These are phyloP conservation scores for Ovis canadensis DNA, from an alignment of 2,113 vertebrate genomes.

Conservation along the genomic window DNA sequence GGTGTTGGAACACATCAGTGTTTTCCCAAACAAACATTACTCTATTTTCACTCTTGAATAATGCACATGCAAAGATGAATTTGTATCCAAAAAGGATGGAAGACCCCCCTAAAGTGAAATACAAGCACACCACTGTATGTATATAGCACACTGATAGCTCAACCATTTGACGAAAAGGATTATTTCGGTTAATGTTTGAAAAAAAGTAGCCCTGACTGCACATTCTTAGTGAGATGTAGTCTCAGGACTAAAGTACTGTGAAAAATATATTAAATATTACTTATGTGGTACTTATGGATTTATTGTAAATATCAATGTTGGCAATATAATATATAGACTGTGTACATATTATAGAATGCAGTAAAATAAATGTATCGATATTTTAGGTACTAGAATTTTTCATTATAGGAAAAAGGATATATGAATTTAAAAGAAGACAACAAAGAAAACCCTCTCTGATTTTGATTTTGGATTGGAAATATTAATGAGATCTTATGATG, in stretches of 20 bases:
- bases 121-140: not conserved
- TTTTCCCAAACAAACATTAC: not conserved
- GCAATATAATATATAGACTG: not conserved
- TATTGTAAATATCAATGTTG: not conserved
- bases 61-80: not conserved
- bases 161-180: not conserved
- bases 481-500: not conserved
- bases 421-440: not conserved
- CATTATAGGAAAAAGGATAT: not conserved
- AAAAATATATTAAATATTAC: not conserved
- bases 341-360: not conserved
- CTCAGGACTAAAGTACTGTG: not conserved
- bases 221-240: not conserved
- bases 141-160: not conserved
- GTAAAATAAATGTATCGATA: not conserved
- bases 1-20: not conserved
- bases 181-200: not conserved
- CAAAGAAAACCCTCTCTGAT: not conserved
- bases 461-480: not conserved
- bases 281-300: not conserved
- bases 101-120: not conserved
- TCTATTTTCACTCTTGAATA: not conserved
- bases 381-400: not conserved
- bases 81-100: not conserved
- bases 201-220: not conserved